phyloP scores from a whole-genome alignment of 2,888 invertebrate species.

The Diplazon laetatorius region DNA sequence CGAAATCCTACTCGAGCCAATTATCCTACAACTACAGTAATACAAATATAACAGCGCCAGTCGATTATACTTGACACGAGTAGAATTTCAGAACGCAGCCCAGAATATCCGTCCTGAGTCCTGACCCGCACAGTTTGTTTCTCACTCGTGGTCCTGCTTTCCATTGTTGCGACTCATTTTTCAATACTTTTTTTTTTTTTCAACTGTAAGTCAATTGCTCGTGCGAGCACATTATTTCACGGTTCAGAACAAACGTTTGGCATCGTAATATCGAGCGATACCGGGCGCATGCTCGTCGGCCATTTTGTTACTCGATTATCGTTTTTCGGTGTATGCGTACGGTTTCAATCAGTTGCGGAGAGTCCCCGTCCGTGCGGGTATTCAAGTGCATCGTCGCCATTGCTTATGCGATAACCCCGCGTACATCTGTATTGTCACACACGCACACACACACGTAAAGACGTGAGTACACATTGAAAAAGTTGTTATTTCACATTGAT shows the following conservation, averaged over 20 bases:
- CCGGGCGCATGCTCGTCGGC: neutral
- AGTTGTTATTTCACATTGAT: neutral
- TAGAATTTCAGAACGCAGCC: too few species aligned
- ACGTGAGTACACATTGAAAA: constrained; percentile 25
- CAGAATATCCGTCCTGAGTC: too few species aligned
- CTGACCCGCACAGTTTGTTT: too few species aligned
- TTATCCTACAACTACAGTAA: too few species aligned
- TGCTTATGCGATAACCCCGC: constrained; percentile 9
- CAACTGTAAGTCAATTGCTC: neutral
- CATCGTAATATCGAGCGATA: neutral
- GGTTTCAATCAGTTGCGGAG: constrained; percentile 21
- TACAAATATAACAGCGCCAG: too few species aligned
- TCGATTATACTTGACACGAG: too few species aligned
- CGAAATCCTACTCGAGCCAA: too few species aligned
- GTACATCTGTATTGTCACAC: neutral
- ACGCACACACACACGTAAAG: neutral
- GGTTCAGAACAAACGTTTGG: neutral
- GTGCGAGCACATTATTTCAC: too few species aligned
- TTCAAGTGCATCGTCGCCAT: neutral
- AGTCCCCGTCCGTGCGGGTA: constrained; percentile 28
- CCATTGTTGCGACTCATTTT: too few species aligned
- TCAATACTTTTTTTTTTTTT: too few species aligned
- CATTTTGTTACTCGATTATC: constrained; percentile 16
- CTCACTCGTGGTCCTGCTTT: too few species aligned
- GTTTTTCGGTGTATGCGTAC: neutral